These are phyloP conservation scores for Brachylomia viminalis DNA, from an alignment of 2,888 invertebrate species.

Conservation along the genomic window DNA sequence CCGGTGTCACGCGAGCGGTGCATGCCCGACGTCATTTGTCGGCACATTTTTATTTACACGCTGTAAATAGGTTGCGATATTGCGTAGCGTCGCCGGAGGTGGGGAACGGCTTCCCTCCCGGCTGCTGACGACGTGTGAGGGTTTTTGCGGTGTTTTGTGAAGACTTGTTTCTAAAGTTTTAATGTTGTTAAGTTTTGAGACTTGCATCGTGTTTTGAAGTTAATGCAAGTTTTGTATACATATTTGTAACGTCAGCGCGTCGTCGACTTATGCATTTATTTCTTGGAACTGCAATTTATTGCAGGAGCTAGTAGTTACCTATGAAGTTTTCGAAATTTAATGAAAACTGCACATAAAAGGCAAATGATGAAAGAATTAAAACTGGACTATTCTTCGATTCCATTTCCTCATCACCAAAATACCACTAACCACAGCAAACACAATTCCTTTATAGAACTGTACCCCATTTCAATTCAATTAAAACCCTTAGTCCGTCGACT, in stretches of 20 bases:
- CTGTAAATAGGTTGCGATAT: conserved; percentile 61
- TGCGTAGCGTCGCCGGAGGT: conserved; percentile 28
- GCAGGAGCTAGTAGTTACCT: background rate
- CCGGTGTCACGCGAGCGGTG: conserved; percentile 74
- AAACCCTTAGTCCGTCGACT: conserved; percentile 5
- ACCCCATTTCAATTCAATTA: conserved; percentile 40
- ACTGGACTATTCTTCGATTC: background rate
- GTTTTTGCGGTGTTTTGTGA: conserved; percentile 19
- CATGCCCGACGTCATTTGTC: conserved; percentile 67
- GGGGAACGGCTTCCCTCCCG: conserved; percentile 23
- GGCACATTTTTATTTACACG: conserved; percentile 64
- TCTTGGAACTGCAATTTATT: background rate
- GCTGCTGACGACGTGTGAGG: conserved; percentile 40
- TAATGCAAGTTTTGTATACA: conserved; percentile 1
- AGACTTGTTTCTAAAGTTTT: conserved; percentile 34
- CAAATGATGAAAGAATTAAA: background rate
- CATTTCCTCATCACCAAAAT: background rate
- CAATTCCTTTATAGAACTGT: background rate
- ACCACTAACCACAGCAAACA: background rate
- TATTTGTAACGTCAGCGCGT: background rate
- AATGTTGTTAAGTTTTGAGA: conserved; percentile 15
- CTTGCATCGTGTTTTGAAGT: background rate
- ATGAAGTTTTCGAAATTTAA: background rate
- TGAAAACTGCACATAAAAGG: background rate
- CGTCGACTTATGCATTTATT: background rate